Evolutionary conservation across 2,888 invertebrate genomes (phyloP), one percentile per base, ranked within the genome.

Genomic region (Trypoxylon attenuatum): DNA sequence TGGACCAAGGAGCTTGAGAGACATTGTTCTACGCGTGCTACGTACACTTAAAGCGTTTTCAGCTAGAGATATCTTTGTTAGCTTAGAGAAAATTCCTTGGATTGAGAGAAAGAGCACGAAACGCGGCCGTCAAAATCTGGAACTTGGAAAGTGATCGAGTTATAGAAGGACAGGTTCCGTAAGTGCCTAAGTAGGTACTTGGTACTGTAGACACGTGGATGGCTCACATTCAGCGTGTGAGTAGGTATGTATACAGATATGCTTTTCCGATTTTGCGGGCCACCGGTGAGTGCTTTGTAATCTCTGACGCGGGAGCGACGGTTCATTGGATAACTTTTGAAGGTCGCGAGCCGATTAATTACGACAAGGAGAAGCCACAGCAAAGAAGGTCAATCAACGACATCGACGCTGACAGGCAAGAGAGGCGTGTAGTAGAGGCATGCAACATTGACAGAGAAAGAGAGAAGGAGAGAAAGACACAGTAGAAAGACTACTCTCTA

Each of bases 101-200:
- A 78, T 71, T 79, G 76, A 80, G 77, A 78, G 77, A 81, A 79
- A 82, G 70, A 80, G 79, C 75, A 65, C 54, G 56, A 76, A 71
- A 73, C 72, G 73, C 69, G 73, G 71, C 74, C 10, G 10, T 33
- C 61, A 70, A 69, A 72, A n/a, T 38, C 69, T 60, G 71, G 77
- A 73, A 73, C 80, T 74, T 81, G 81, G 83, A 79, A 78, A 80
- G 82, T 83, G 76, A 79, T 77, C 79, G 75, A 42, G 73, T n/a
- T n/a, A n/a, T n/a, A n/a, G n/a, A n/a, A n/a, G n/a, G n/a, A n/a
- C n/a, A n/a, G n/a, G n/a, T n/a, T n/a, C n/a, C n/a, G n/a, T n/a
- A n/a, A n/a, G n/a, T n/a, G n/a, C n/a, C n/a, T n/a, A n/a, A n/a
- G n/a, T n/a, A n/a, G n/a, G n/a, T n/a, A n/a, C n/a, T n/a, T n/a